A percentile compares a stretch with the other conserved stretches of the same genome.
Conservation (phyloP, 2,113 vertebrate genomes). For the Otus sunia region DNA sequence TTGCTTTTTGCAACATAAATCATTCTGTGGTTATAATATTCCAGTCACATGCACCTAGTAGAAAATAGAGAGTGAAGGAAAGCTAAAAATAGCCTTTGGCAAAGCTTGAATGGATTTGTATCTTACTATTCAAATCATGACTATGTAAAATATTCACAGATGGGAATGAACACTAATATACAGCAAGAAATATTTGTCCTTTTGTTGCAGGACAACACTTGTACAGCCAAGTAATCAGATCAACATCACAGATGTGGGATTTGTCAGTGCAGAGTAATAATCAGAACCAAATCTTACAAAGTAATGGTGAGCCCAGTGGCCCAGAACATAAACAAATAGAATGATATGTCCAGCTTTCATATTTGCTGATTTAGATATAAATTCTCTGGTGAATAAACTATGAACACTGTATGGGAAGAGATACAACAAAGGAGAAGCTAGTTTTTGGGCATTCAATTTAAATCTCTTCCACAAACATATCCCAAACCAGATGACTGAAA, state of each 20-base stretch:
- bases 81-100: conserved; percentile 1
- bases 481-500: background rate
- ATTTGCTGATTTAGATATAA: background rate
- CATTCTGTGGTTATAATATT: background rate
- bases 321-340: background rate
- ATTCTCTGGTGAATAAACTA: background rate
- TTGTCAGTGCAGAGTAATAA: background rate
- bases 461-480: background rate
- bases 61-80: background rate
- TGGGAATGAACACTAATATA: background rate
- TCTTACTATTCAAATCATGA: background rate
- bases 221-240: background rate
- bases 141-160: background rate
- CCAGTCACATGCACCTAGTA: background rate
- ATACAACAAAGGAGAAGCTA: background rate
- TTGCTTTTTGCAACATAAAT: background rate
- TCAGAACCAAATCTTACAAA: background rate
- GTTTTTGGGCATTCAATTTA: background rate
- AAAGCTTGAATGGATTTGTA: background rate
- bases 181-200: background rate
- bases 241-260: background rate
- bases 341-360: background rate
- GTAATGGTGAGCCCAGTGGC: background rate
- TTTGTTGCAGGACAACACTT: background rate
- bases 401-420: background rate